Percentiles rank a stretch among this genome's conserved stretches.
These are phyloP conservation scores for Sarcophaga bullata DNA, from an alignment of 1,140 invertebrate species.

Conservation along the genomic window DNA sequence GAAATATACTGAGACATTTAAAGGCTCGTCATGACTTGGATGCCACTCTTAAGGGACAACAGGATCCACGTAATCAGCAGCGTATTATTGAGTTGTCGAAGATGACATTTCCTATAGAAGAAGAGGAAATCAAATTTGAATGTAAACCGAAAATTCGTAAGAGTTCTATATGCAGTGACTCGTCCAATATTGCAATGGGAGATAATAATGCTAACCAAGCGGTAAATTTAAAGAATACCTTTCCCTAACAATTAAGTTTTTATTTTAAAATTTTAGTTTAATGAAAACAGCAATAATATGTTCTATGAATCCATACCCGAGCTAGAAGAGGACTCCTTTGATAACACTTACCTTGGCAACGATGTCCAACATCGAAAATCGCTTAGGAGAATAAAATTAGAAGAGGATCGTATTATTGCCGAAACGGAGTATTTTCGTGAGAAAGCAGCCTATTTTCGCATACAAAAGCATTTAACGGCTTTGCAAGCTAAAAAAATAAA, in stretches of 20 bases:
- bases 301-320: not conserved
- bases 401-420: constrained; percentile 44
- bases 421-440: constrained; percentile 47
- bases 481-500: constrained; percentile 45
- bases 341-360: not conserved
- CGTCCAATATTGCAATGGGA: not conserved
- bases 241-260: not conserved
- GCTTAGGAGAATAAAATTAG: not conserved
- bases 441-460: constrained; percentile 45
- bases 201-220: not conserved
- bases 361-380: no score
- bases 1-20: constrained; percentile 45
- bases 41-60: constrained; percentile 39
- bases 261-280: not conserved
- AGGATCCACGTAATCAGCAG: not conserved
- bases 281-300: not conserved
- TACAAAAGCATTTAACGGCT: constrained; percentile 45
- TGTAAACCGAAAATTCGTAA: not conserved
- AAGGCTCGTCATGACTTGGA: constrained; percentile 44
- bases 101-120: not conserved
- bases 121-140: not conserved
- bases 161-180: not conserved
- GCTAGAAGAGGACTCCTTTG: not conserved
- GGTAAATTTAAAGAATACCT: not conserved
- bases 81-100: not conserved